Conservation (phyloP, 2,797 vertebrate genomes). For the Balearica regulorum region DNA sequence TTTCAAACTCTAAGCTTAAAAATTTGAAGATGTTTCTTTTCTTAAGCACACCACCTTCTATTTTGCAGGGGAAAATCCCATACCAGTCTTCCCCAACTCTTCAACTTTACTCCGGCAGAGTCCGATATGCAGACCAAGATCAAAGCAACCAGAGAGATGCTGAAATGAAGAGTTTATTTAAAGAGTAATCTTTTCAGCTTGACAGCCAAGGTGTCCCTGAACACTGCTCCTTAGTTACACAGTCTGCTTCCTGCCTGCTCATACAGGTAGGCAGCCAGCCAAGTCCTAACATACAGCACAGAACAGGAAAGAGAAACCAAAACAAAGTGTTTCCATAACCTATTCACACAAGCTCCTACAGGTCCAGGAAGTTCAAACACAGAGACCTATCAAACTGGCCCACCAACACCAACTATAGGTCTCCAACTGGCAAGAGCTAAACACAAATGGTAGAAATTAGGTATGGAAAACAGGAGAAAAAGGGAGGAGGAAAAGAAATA, state of each 20-base stretch:
- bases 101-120: neutral
- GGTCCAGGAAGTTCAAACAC: neutral
- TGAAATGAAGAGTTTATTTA: neutral
- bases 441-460: neutral
- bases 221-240: neutral
- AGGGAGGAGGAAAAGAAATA: neutral
- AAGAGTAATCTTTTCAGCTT: neutral
- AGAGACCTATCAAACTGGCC: neutral
- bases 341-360: neutral
- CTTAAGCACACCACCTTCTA: neutral
- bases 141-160: neutral
- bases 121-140: neutral
- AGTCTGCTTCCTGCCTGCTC: neutral
- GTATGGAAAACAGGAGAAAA: neutral
- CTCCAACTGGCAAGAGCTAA: neutral
- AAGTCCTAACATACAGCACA: neutral
- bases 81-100: neutral
- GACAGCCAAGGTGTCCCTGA: neutral
- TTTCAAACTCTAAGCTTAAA: neutral
- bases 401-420: neutral
- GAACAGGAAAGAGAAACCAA: neutral
- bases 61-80: neutral
- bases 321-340: neutral
- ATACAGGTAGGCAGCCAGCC: neutral
- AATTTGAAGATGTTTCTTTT: neutral